Conservation (phyloP, 2,113 vertebrate genomes). For the Phrynocephalus versicolor region DNA sequence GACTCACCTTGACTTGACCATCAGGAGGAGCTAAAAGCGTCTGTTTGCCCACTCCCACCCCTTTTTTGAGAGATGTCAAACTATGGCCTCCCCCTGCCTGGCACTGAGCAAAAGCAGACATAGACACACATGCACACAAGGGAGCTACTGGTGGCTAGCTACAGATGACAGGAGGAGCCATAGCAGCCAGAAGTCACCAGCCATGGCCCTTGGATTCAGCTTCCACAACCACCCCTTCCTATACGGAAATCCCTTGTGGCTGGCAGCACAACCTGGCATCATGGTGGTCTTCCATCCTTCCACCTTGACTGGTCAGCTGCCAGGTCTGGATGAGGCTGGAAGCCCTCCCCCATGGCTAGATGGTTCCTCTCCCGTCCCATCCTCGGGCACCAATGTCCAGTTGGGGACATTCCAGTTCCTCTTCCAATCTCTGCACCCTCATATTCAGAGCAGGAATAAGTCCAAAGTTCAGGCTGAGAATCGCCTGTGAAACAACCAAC, state of each 20-base stretch:
- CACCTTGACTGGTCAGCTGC: too few relatives aligned
- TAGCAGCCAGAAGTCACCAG: neutral
- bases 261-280: neutral
- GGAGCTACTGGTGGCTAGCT: too few relatives aligned
- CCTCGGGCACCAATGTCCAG: neutral
- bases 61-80: too few relatives aligned
- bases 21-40: too few relatives aligned
- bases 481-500: neutral
- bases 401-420: neutral
- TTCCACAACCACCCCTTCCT: neutral
- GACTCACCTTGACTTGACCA: too few relatives aligned
- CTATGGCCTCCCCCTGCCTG: too few relatives aligned
- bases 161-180: too few relatives aligned
- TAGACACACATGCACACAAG: too few relatives aligned
- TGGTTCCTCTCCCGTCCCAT: neutral
- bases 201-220: neutral
- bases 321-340: too few relatives aligned
- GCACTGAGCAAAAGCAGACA: too few relatives aligned
- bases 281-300: too few relatives aligned
- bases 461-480: neutral
- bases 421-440: neutral
- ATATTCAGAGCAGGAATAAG: neutral
- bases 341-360: neutral
- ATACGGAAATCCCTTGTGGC: neutral
- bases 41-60: too few relatives aligned